These are phyloP conservation scores for Phyto melanocephala DNA, from an alignment of 2,888 invertebrate species.

Conservation along the genomic window DNA sequence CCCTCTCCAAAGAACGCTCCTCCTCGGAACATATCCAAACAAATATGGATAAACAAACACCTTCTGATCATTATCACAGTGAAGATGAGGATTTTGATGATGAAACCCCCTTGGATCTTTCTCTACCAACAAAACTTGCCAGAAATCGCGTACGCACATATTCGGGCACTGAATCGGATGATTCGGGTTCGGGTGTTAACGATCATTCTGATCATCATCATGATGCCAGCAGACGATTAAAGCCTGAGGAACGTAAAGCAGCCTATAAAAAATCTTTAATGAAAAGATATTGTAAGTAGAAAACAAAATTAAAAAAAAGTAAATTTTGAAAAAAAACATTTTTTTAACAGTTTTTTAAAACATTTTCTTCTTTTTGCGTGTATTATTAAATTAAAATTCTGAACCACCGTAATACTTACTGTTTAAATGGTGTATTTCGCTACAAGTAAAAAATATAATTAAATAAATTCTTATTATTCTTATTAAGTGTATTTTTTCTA, in stretches of 20 bases:
- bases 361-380: no score
- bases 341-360: no score
- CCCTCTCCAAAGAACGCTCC: constrained; percentile 52
- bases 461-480: no score
- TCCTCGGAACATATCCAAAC: constrained; percentile 46
- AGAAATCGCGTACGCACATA: constrained; percentile 68
- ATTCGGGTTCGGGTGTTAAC: constrained; percentile 81
- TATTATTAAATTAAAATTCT: no score
- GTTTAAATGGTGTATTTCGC: no score
- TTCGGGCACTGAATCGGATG: constrained; percentile 84
- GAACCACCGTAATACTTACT: no score
- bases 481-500: no score
- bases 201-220: constrained; percentile 69
- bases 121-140: constrained; percentile 79
- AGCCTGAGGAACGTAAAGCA: constrained; percentile 75
- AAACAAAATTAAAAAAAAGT: background rate
- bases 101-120: constrained; percentile 89
- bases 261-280: constrained; percentile 96
- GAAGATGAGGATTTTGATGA: constrained; percentile 78
- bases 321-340: background rate
- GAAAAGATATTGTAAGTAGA: constrained; percentile 96
- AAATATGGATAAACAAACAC: constrained; percentile 40
- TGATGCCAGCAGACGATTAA: constrained; percentile 65
- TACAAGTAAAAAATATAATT: no score
- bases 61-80: constrained; percentile 69